Conservation (phyloP, 1,140 invertebrate species). For the Drosophila yakuba region DNA sequence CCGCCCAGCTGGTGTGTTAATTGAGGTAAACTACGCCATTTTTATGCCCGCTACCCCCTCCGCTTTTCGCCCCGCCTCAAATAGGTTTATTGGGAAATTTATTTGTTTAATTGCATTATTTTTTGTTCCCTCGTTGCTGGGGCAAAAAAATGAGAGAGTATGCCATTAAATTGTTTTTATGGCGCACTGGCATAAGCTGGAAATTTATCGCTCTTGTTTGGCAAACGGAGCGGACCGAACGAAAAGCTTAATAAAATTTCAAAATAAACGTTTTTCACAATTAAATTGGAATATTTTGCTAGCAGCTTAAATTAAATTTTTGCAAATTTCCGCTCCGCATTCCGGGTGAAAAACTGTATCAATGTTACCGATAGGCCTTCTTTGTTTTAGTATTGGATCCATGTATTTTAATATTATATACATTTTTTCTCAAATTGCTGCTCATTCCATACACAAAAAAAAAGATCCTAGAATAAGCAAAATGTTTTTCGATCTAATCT, state of each 20-base stretch:
- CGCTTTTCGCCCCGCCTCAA: conserved; percentile 22
- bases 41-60: conserved; percentile 22
- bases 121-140: conserved; percentile 19
- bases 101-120: conserved; percentile 78
- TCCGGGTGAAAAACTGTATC: neutral
- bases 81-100: conserved; percentile 75
- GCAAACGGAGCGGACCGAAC: conserved; percentile 16
- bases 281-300: conserved; percentile 2
- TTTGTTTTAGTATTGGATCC: neutral
- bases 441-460: no score
- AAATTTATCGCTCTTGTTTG: conserved; percentile 64
- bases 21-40: conserved; percentile 80
- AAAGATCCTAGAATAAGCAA: neutral
- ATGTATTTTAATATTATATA: no score
- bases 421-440: no score
- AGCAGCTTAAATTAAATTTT: neutral
- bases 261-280: conserved; percentile 39
- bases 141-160: conserved; percentile 3
- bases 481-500: neutral
- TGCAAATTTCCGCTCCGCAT: neutral
- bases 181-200: conserved; percentile 59
- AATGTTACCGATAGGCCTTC: no score
- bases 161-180: conserved; percentile 67
- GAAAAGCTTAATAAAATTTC: conserved; percentile 61
- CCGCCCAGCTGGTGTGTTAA: conserved; percentile 73